Base-by-base conservation (phyloP, 2,797 vertebrate species). In the Eulemur albifrons region DNA sequence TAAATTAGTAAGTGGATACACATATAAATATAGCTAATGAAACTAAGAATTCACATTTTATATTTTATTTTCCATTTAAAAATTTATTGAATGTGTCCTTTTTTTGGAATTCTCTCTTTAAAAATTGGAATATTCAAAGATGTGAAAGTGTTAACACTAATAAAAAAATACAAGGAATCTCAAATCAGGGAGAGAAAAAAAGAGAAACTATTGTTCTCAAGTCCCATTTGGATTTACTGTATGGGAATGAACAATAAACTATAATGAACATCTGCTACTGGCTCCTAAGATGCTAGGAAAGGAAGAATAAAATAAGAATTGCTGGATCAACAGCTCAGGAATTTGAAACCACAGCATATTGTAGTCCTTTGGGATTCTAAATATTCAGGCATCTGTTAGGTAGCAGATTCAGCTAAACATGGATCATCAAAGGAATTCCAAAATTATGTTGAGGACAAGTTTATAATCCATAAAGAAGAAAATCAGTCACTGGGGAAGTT, bases 381-480 rank as follows among this genome's bases (percentile, higher is more conserved):
- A 87, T 88, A 94, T 92, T 72, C 92, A 93, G 93, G 75, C 96
- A 94, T 94, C 95, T 97, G 92, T 97, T 96, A 97, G 92, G 93
- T 97, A 97, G 90, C n/a, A 63, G 82, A 80, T 95, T 88, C 65
- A 59, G 25, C 75, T 93, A 89, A 95, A 76, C 85, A 81, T 32
- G 43, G 69, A 50, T 86, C 95, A 97, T 97, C 95, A 95, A 97
- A 97, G 94, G 88, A 95, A 96, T 96, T 91, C 94, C 88, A 92
- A 90, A 94, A 96, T 87, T 88, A 95, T 90, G 82, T 92, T 50
- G 63, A 96, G 92, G 67, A 81, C 65, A 92, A 86, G 40, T 93
- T 94, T 84, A 76, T 96, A 96, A 95, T 96, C 96, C 95, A 88
- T 75, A 86, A 94, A 96, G 92, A n/a, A 90, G 81, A 94, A 97